Evolutionary conservation across 64 coral and sea anemone species (phyloP).

Genomic region (Porites australiensis): DNA sequence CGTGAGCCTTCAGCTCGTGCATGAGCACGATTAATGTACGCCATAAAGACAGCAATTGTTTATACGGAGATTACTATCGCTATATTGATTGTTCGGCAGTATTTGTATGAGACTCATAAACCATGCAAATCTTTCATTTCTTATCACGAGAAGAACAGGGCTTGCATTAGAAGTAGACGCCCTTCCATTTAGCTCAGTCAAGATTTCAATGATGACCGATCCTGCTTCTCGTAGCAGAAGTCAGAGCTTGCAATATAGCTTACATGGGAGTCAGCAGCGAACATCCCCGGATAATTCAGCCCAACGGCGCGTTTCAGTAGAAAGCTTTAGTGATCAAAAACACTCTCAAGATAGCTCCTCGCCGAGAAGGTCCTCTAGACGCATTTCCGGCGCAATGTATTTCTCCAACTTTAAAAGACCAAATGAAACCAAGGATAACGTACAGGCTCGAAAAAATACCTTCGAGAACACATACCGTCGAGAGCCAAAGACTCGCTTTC

Average conservation of each 20-base stretch:
- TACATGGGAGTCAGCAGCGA: not conserved
- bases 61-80: not conserved
- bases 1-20: no score
- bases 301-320: not conserved
- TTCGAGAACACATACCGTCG: slow-evolving; percentile 72
- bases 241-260: not conserved
- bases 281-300: not conserved
- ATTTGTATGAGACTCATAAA: not conserved
- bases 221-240: not conserved
- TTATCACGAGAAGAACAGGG: not conserved
- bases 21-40: not conserved
- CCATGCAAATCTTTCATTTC: not conserved
- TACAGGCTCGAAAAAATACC: not conserved
- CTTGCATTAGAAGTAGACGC: not conserved
- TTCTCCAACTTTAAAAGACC: slow-evolving; percentile 20
- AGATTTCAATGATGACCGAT: not conserved
- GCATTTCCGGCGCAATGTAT: slow-evolving; percentile 23
- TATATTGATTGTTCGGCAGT: not conserved
- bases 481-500: slow-evolving; percentile 57
- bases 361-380: not conserved
- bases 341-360: not conserved
- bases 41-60: not conserved
- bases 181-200: not conserved
- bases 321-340: slow-evolving; percentile 10
- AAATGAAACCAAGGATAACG: not conserved